These are phyloP conservation scores for Arenaria interpres DNA, from an alignment of 2,113 vertebrate species.

Conservation along the genomic window DNA sequence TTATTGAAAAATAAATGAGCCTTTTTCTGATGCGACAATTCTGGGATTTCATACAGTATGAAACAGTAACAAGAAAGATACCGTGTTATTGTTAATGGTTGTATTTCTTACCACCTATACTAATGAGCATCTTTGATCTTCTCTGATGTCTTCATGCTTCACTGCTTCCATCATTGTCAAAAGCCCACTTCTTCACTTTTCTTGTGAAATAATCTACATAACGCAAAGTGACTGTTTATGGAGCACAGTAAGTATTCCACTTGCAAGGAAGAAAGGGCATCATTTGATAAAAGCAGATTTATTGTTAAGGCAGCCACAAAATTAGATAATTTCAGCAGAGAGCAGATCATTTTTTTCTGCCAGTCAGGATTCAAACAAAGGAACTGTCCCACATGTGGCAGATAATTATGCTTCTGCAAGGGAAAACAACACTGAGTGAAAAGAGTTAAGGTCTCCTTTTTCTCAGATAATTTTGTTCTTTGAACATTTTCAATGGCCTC, in stretches of 20 bases:
- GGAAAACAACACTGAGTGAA: not conserved
- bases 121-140: conserved; percentile 30
- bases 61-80: not conserved
- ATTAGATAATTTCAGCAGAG: not conserved
- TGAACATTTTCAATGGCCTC: not conserved
- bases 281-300: not conserved
- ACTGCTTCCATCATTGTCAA: not conserved
- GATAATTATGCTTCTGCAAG: not conserved
- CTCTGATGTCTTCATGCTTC: not conserved
- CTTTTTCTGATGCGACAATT: not conserved
- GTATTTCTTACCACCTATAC: not conserved
- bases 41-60: not conserved
- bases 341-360: not conserved
- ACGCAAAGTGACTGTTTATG: conserved; percentile 13
- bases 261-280: not conserved
- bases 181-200: not conserved
- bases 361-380: conserved; percentile 5
- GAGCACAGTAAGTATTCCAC: not conserved
- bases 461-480: not conserved
- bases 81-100: not conserved
- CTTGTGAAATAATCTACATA: conserved; percentile 16
- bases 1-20: conserved; percentile 17
- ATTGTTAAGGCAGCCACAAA: not conserved
- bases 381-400: not conserved
- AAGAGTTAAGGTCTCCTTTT: not conserved